A percentile compares a stretch with the other conserved stretches of the same genome.
These are phyloP conservation scores for Osmerus eperlanus DNA, from an alignment of 2,113 vertebrate species.

Conservation along the genomic window DNA sequence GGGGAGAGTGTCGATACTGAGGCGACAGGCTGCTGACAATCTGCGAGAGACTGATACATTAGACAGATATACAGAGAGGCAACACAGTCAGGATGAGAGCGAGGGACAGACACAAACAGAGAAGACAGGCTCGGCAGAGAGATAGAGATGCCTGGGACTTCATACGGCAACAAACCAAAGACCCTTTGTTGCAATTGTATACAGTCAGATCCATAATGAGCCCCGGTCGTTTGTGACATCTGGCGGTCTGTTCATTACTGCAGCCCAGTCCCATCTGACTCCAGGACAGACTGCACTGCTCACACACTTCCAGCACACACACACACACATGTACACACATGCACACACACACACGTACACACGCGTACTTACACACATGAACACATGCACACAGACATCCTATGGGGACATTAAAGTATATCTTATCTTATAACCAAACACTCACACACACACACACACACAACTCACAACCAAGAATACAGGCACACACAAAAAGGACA, in stretches of 20 bases:
- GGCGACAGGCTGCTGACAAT: conserved; percentile 99
- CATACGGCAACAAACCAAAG: not conserved
- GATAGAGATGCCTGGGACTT: not conserved
- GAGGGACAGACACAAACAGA: conserved; percentile 51
- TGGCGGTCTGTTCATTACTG: no score
- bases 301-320: not conserved
- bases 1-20: conserved; percentile 92
- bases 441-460: no score
- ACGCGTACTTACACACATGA: no score
- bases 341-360: no score
- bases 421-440: no score
- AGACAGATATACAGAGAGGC: conserved; percentile 95
- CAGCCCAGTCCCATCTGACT: no score
- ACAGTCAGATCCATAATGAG: no score
- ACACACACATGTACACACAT: no score
- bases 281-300: conserved; percentile 1
- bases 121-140: conserved; percentile 61
- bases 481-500: conserved; percentile 35
- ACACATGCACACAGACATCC: no score
- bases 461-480: conserved; percentile 6
- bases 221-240: no score
- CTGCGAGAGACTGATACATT: conserved; percentile 99
- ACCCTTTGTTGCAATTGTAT: no score
- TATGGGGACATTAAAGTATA: no score
- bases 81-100: conserved; percentile 80